These are phyloP conservation scores for Melierax canorus DNA, from an alignment of 2,113 vertebrate genomes.

Conservation along the genomic window DNA sequence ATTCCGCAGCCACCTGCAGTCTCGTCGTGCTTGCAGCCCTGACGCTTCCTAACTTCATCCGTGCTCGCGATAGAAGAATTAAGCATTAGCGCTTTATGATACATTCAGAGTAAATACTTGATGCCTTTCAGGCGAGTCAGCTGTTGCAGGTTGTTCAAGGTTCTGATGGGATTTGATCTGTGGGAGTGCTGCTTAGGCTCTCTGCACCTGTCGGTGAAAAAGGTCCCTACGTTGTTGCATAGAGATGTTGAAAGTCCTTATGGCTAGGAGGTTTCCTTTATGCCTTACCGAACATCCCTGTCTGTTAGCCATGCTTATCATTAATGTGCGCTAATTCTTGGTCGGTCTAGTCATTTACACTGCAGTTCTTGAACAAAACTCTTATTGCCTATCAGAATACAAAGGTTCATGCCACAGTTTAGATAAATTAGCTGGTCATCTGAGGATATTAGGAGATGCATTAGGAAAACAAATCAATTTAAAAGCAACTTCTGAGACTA, in stretches of 20 bases:
- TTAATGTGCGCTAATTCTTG: neutral
- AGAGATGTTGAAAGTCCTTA: neutral
- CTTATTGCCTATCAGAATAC: neutral
- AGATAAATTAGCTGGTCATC: neutral
- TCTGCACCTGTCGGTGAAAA: neutral
- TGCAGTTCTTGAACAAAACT: neutral
- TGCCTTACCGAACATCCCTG: neutral
- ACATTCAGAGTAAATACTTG: no score
- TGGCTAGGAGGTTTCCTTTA: neutral
- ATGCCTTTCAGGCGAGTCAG: neutral
- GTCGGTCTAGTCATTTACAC: neutral
- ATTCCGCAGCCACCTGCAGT: no score
- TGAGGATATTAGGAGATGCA: neutral
- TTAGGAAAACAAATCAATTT: neutral
- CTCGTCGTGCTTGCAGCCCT: neutral
- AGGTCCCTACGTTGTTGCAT: rapidly evolving
- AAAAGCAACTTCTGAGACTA: neutral
- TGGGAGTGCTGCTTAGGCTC: neutral
- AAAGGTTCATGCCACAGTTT: neutral
- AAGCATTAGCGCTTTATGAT: rapidly evolving
- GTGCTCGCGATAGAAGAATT: neutral
- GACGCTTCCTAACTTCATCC: neutral
- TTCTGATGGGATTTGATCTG: neutral
- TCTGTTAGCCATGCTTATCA: neutral
- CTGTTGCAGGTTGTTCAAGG: neutral